Conservation (phyloP, 2,113 vertebrate species). For the Dunckerocampus dactyliophorus region DNA sequence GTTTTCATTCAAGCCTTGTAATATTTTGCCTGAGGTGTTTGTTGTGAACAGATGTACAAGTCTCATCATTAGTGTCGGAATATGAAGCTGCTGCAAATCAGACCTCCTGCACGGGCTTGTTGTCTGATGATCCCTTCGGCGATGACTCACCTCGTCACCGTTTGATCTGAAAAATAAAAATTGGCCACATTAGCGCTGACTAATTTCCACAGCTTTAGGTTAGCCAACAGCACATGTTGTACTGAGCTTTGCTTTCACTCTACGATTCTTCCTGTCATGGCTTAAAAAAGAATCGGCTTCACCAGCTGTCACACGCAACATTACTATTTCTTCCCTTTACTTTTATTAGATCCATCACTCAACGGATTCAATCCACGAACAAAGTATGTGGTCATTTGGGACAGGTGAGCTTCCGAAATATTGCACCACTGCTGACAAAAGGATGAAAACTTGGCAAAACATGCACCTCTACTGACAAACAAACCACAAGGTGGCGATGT, state of each 20-base stretch:
- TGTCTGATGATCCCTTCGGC: constrained; percentile 42
- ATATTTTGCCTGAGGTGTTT: constrained; percentile 65
- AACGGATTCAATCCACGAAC: too few species aligned
- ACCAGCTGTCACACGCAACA: background rate
- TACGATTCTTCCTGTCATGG: constrained; percentile 37
- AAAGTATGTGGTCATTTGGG: too few species aligned
- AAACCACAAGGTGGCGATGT: too few species aligned
- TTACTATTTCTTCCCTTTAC: too few species aligned
- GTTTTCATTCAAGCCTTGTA: constrained; percentile 64
- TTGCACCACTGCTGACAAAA: too few species aligned
- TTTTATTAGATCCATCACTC: too few species aligned
- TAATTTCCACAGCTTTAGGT: constrained; percentile 69
- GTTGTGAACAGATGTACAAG: constrained; percentile 68
- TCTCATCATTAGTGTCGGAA: constrained; percentile 66
- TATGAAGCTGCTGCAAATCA: constrained; percentile 64
- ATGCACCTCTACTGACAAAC: too few species aligned
- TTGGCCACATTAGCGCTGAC: constrained; percentile 71
- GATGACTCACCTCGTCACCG: constrained; percentile 54
- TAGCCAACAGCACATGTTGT: constrained; percentile 52
- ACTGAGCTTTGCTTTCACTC: constrained; percentile 40
- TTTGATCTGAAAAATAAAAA: constrained; percentile 60
- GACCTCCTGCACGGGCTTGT: constrained; percentile 70
- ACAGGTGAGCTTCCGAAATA: too few species aligned
- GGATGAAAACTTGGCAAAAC: too few species aligned
- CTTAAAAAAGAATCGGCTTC: background rate